phyloP scores from a whole-genome alignment of 92 coral and sea anemone species.

The Porites lobata region DNA sequence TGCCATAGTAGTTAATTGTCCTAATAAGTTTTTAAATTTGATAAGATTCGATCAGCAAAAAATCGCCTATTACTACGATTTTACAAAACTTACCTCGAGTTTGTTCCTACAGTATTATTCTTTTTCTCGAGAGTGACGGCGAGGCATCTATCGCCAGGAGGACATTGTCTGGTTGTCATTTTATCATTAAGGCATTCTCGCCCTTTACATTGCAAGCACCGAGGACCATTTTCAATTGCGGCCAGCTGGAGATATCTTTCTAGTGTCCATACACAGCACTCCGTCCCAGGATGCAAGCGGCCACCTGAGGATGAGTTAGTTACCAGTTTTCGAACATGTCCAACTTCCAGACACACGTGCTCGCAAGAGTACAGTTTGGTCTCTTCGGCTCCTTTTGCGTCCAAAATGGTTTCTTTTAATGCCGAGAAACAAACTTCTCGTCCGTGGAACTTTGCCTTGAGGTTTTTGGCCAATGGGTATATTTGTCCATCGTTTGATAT shows the following conservation, averaged over 20 bases:
- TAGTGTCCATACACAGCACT: conserved; percentile 69
- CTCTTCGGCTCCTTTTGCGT: conserved; percentile 61
- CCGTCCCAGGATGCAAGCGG: conserved; percentile 23
- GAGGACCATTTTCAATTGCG: conserved; percentile 41
- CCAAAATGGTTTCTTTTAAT: conserved; percentile 39
- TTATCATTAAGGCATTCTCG: conserved; percentile 40
- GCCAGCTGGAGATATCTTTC: conserved; percentile 52
- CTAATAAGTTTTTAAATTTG: no score
- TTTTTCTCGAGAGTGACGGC: conserved; percentile 50
- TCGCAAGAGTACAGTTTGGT: conserved; percentile 48
- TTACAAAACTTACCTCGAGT: conserved; percentile 27
- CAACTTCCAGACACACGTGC: conserved; percentile 52
- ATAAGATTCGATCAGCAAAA: not conserved
- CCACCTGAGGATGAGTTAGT: conserved; percentile 76
- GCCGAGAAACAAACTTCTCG: conserved; percentile 63
- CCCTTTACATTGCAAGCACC: conserved; percentile 65
- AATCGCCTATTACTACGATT: no score
- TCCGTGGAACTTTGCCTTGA: conserved; percentile 59
- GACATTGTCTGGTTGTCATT: conserved; percentile 41
- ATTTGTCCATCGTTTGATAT: conserved; percentile 52
- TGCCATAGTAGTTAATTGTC: no score
- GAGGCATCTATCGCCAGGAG: conserved; percentile 69
- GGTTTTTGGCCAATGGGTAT: conserved; percentile 26
- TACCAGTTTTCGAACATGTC: conserved; percentile 27
- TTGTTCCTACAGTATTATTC: not conserved